Evolutionary conservation across 1,140 invertebrate genomes (phyloP), one percentile per base, ranked within the genome.

Genomic region (Micrasema minimum): DNA sequence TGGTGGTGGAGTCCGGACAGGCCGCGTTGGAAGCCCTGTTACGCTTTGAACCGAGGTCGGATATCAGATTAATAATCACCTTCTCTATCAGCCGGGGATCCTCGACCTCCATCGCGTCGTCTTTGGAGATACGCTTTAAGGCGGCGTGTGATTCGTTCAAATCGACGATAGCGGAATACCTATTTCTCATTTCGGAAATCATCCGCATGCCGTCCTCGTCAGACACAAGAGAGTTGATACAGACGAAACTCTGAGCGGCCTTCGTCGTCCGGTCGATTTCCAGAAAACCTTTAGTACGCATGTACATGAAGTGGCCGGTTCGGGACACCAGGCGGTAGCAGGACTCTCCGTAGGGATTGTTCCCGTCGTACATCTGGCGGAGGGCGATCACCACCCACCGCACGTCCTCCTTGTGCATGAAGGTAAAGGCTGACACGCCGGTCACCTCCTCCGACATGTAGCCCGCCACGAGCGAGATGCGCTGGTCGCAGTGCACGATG

Each of bases 351-450:
- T 88, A 91, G 48, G 90, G 90, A 78, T 90, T 90, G 38, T 89
- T 89, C 76, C 88, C 89, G 76, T 91, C 90, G 80, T 95, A 94
- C 93, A 96, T 96, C 82, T 95, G 92, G 75, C 91, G 85, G 64
- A 96, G 85, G 0, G 92, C 93, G 72, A 94, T 90, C 76, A 95
- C 90, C 1, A 93, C 91, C 90, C 92, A 95, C 67, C 90, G 87
- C 5, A 93, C 90, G 83, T 96, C 94, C 46, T 96, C 93, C 77
- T 90, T 89, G 82, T 94, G 92, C 90, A 96, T 96, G 77, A 92
- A 96, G 55, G 89, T 88, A 78, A 96, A 96, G 0, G 92, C 93
- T 71, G 90, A 93, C 50, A 89, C 80, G 2, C 93, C 93, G 23
- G 89, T 89, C 4, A 96, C 92, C 84, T 96, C 94, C 65, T 94